These are phyloP conservation scores for Epizoanthus fatuus DNA, from an alignment of 92 coral and sea anemone genomes.

Conservation along the genomic window DNA sequence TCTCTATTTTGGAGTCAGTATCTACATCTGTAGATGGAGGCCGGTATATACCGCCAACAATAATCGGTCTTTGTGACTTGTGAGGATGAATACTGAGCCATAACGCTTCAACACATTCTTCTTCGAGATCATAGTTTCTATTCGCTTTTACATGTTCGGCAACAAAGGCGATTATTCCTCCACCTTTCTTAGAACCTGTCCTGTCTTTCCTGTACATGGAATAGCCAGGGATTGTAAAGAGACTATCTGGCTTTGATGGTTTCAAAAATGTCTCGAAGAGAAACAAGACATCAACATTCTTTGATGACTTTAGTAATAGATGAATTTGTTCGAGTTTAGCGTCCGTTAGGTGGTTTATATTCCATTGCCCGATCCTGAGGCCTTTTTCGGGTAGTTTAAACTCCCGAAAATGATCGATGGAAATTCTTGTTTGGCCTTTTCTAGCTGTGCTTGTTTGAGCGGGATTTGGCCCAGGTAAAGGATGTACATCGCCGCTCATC, in stretches of 20 bases:
- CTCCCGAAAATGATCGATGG: not conserved
- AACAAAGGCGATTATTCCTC: too few species aligned
- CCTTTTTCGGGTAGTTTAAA: constrained; percentile 36
- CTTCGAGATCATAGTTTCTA: too few species aligned
- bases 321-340: constrained; percentile 8
- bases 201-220: too few species aligned
- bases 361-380: constrained; percentile 52
- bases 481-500: constrained; percentile 7
- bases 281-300: constrained; percentile 43
- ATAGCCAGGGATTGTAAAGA: not conserved
- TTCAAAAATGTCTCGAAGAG: constrained; percentile 59
- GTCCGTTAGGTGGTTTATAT: constrained; percentile 47
- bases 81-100: too few species aligned
- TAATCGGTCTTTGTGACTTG: too few species aligned
- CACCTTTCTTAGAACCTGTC: too few species aligned
- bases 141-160: too few species aligned
- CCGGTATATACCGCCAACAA: too few species aligned
- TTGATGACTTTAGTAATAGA: not conserved
- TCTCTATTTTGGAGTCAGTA: too few species aligned
- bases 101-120: too few species aligned
- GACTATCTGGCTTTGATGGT: constrained; percentile 41
- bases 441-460: not conserved
- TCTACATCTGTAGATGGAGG: too few species aligned
- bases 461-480: constrained; percentile 8
- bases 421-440: constrained; percentile 1